Percentiles rank a stretch among this genome's conserved stretches.
These are phyloP conservation scores for Nymphicus hollandicus DNA, from an alignment of 2,113 vertebrate genomes.

Conservation along the genomic window DNA sequence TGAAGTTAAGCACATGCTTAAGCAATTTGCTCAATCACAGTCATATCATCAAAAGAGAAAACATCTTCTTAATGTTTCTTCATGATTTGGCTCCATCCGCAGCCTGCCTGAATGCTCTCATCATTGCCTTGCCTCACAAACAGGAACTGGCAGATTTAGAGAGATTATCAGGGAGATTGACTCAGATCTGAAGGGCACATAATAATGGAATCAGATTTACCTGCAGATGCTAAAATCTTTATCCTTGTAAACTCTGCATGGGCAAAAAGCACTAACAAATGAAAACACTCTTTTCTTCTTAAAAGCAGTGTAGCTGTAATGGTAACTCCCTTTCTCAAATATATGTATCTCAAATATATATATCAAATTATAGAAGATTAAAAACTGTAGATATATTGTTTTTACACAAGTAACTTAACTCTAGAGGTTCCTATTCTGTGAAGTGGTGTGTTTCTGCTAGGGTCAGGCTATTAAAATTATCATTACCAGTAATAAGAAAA, in stretches of 20 bases:
- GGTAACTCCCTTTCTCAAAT: background rate
- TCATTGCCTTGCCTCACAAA: slow-evolving; percentile 29
- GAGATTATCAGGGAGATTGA: slow-evolving; percentile 48
- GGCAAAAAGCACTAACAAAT: background rate
- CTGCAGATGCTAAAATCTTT: slow-evolving; percentile 41
- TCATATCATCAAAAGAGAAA: background rate
- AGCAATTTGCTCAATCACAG: slow-evolving; percentile 17
- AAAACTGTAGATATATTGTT: background rate
- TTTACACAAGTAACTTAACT: background rate
- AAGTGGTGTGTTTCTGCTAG: background rate
- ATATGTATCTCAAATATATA: background rate
- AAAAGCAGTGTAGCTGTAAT: background rate
- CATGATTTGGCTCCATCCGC: background rate
- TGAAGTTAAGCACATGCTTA: slow-evolving; percentile 43
- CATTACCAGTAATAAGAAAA: background rate
- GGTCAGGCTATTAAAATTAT: background rate
- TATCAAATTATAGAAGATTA: background rate
- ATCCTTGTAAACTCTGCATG: slow-evolving; percentile 5
- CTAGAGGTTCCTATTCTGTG: background rate
- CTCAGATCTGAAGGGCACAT: slow-evolving; percentile 39
- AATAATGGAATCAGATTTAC: slow-evolving; percentile 47
- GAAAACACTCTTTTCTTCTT: background rate
- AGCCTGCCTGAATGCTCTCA: background rate
- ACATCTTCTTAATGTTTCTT: background rate
- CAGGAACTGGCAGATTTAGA: slow-evolving; percentile 26